Base-by-base conservation (phyloP, 2,888 invertebrate species). In the Aleiodes leptofemur region DNA sequence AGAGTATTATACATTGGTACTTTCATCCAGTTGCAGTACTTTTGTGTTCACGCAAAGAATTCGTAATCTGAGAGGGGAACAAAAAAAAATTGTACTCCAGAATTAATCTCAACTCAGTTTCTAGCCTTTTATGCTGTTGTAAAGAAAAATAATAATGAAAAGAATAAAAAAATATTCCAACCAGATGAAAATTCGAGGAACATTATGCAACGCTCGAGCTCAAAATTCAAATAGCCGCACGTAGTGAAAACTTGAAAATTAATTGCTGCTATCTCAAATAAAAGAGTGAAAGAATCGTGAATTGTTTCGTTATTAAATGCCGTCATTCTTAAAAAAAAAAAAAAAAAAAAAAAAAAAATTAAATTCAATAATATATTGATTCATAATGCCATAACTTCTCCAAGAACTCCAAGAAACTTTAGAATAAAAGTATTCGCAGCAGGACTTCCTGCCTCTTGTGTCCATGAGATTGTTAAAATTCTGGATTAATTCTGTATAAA, bases 161-260 rank as follows among this genome's bases (percentile, higher is more conserved):
- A 64, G 38, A 23, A 23, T 1, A 64, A 64, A 64, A 31, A 23
- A 55, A 8, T 2, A n/a, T 14, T 55, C 48, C 48, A 38, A 16
- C 48, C 9, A 14, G 48, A 34, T 64, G 64, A 48, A 64, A 64
- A 64, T 61, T 16, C 14, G 4, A 38, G 38, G 38, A 38, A 4
- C 61, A n/a, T 43, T n/a, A 61, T 61, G n/a, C 14, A 61, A 43
- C 61, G 14, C 34, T 31, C 16, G 9, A n/a, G 9, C 50, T 57
- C 31, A 34, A 69, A 57, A 57, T 73, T 73, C 66, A 56, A 57
- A 51, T 69, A 69, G 34, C 56, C 23, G 51, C 53, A 31, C 7
- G 69, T 74, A 23, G 61, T n/a, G 23, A 50, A 61, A 74, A 74
- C 59, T 69, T 69, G 57, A 29, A 61, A 72, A 64, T 66, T 76